phyloP scores from a whole-genome alignment of 2,113 vertebrate species.

The Australoheros scitulus region DNA sequence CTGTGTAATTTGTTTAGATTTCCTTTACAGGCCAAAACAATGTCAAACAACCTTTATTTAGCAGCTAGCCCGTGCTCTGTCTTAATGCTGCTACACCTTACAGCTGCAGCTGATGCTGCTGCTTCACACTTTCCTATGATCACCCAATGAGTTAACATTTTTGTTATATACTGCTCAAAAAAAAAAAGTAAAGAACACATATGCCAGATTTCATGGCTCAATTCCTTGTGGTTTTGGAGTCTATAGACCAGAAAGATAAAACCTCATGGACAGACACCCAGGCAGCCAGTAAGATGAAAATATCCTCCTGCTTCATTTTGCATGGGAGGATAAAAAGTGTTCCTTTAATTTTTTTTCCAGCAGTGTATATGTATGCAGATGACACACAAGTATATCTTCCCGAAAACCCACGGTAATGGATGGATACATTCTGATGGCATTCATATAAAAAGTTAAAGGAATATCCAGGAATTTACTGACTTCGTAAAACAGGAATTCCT shows the following conservation, averaged over 20 bases:
- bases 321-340: too few species aligned
- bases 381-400: neutral
- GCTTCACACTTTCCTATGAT: neutral
- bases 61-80: neutral
- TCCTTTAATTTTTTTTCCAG: too few species aligned
- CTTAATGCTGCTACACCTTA: neutral
- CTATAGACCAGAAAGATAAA: too few species aligned
- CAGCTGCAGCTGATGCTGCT: too few species aligned
- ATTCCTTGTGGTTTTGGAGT: too few species aligned
- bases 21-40: neutral
- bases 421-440: neutral
- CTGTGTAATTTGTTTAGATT: neutral
- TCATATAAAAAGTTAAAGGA: neutral
- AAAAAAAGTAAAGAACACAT: too few species aligned
- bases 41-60: accelerated
- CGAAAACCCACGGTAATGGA: neutral
- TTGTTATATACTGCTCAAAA: neutral
- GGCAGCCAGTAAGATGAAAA: too few species aligned
- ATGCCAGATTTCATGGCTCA: too few species aligned
- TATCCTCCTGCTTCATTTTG: too few species aligned
- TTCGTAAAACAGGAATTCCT: neutral
- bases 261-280: too few species aligned
- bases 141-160: accelerated
- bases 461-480: neutral
- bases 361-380: neutral